Evolutionary conservation across 2,888 invertebrate genomes (phyloP), one percentile per base, ranked within the genome.

Genomic region (Aphidoletes aphidimyza): DNA sequence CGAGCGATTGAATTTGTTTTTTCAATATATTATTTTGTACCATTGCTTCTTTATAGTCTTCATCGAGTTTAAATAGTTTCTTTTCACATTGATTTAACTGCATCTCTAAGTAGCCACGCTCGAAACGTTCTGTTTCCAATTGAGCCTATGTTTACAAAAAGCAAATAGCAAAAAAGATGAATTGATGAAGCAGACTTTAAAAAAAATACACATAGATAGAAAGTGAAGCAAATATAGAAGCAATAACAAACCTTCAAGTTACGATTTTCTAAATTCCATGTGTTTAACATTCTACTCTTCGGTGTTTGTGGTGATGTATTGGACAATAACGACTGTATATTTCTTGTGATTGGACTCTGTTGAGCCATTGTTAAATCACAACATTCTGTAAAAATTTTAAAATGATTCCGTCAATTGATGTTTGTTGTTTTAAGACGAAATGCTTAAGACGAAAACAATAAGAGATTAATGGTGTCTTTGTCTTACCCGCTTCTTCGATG

Each of bases 271-370:
- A 88, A 88, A 0, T 88, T 88, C 26, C 87, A 88, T 85, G 88
- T 89, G 83, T 89, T 88, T 8, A 90, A 86, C 84, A 89, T 86
- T 85, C 85, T 87, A 0, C 89, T 87, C 86, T 87, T 88, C n/a
- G 89, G 89, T 30, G 89, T 89, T 30, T 87, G 86, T 14, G 88
- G 88, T 6, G 88, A 87, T 30, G 37, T 37, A 9, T 26, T 26
- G 19, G 36, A 83, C n/a, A 81, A n/a, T 19, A 81, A 0, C 11
- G 81, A 37, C n/a, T 81, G 81, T 6, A 81, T n/a, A 36, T 37
- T 36, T 14, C 81, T 17, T 19, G n/a, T 81, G 1, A 37, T 81
- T 3, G 81, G 81, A 81, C 81, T 81, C 0, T 11, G 11, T 11
- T 81, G 30, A 37, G 81, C 69, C 1, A 34, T 37, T 37, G 81